Evolutionary conservation across 1,140 invertebrate genomes (phyloP).

Genomic region (Chironomus striatipennis): DNA sequence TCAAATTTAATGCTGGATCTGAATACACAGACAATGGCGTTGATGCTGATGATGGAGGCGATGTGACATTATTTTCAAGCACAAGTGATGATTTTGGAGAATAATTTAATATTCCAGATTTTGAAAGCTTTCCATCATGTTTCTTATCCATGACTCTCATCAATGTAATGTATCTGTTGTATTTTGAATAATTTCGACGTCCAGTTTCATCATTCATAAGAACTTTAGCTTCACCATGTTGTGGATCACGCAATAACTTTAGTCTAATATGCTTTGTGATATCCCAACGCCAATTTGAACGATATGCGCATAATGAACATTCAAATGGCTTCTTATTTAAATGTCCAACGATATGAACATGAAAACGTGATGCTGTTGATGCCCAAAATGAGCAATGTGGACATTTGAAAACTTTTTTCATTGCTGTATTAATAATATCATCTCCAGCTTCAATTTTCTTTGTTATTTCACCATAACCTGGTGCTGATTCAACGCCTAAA

Average conservation of each 20-base stretch:
- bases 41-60: background rate
- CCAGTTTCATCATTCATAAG: constrained; percentile 87
- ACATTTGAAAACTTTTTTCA: constrained; percentile 73
- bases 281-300: constrained; percentile 93
- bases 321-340: constrained; percentile 89
- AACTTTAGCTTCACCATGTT: constrained; percentile 67
- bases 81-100: constrained; percentile 10
- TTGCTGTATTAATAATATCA: constrained; percentile 40
- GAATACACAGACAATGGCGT: constrained; percentile 14
- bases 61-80: background rate
- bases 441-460: constrained; percentile 40
- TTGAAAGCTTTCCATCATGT: constrained; percentile 40
- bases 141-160: constrained; percentile 46
- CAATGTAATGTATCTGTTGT: constrained; percentile 76
- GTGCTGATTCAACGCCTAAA: constrained; percentile 45
- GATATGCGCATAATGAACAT: constrained; percentile 86
- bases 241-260: constrained; percentile 71
- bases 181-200: constrained; percentile 82
- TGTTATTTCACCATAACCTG: constrained; percentile 45
- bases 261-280: constrained; percentile 92
- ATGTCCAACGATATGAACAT: constrained; percentile 87
- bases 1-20: constrained; percentile 27
- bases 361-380: constrained; percentile 81
- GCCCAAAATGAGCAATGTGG: constrained; percentile 86
- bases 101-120: constrained; percentile 36